phyloP scores from a whole-genome alignment of 2,888 invertebrate genomes.

The Siphlonurus alternatus region DNA sequence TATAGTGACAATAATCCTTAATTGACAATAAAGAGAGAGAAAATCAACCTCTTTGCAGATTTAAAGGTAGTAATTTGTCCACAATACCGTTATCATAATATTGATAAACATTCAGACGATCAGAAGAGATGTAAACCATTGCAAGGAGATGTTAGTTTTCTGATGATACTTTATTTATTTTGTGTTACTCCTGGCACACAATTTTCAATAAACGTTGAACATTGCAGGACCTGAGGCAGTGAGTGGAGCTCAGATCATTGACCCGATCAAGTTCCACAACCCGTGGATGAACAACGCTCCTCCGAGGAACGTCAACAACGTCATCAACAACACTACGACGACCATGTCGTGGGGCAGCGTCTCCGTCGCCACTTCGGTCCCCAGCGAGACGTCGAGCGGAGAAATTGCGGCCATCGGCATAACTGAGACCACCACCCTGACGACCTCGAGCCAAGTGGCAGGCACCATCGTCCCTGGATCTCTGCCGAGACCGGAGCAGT shows the following conservation, averaged over 20 bases:
- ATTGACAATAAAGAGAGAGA: too few relatives aligned
- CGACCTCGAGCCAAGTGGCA: background rate
- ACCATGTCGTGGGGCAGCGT: background rate
- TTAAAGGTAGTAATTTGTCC: too few relatives aligned
- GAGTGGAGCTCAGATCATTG: background rate
- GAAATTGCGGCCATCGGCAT: background rate
- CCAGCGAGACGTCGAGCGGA: background rate
- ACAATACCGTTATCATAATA: too few relatives aligned
- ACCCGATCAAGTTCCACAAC: conserved; percentile 1
- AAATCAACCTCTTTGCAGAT: too few relatives aligned
- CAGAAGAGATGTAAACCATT: too few relatives aligned
- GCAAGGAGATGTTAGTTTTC: too few relatives aligned
- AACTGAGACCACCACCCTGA: background rate
- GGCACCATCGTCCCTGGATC: conserved; percentile 21
- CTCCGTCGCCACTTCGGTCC: background rate
- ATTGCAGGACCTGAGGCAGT: background rate
- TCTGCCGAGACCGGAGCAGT: conserved; percentile 66
- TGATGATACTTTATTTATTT: too few relatives aligned
- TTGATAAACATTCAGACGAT: too few relatives aligned
- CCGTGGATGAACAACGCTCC: background rate
- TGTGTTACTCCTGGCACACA: too few relatives aligned
- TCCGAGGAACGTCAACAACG: background rate
- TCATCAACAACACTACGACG: background rate
- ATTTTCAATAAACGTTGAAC: too few relatives aligned
- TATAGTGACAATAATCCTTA: too few relatives aligned